phyloP scores from a whole-genome alignment of 1,140 invertebrate genomes.

The Orius insidiosus region DNA sequence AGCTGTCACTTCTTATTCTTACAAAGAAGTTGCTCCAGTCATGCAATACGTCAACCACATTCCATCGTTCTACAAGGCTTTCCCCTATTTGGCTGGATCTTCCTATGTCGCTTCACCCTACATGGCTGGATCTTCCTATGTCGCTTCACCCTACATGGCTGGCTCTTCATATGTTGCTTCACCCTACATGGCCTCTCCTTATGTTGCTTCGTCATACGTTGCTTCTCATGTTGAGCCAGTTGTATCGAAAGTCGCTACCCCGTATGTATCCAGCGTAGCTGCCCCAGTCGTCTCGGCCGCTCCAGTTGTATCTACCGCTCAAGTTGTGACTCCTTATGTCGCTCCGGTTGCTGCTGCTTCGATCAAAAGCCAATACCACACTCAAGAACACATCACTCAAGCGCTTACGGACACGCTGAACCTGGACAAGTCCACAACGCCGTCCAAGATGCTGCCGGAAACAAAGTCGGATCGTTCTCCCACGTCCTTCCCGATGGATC shows the following conservation, averaged over 20 bases:
- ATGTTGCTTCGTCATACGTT: constrained; percentile 22
- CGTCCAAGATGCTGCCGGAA: constrained; percentile 32
- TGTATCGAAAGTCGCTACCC: constrained; percentile 9
- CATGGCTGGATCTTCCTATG: constrained; percentile 1
- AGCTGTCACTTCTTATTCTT: background rate
- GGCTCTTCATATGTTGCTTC: constrained; percentile 19
- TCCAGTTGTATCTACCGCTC: too few species aligned
- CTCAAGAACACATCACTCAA: constrained; percentile 27
- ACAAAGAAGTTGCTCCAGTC: background rate
- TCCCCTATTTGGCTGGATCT: constrained; percentile 1
- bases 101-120: constrained; percentile 7
- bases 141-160: too few species aligned
- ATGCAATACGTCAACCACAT: background rate
- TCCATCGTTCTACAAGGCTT: background rate
- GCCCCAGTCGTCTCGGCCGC: constrained; percentile 25
- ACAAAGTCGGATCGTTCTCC: constrained; percentile 34
- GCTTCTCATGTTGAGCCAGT: constrained; percentile 21
- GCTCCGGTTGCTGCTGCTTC: constrained; percentile 23
- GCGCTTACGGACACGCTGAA: constrained; percentile 36
- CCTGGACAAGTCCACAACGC: constrained; percentile 33
- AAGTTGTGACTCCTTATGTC: constrained; percentile 15
- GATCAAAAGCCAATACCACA: constrained; percentile 35
- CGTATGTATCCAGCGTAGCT: constrained; percentile 17
- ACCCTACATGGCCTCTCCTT: constrained; percentile 22
- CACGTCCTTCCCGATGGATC: constrained; percentile 34